Conservation (phyloP, 2,797 vertebrate species). For the Crenichthys baileyi region DNA sequence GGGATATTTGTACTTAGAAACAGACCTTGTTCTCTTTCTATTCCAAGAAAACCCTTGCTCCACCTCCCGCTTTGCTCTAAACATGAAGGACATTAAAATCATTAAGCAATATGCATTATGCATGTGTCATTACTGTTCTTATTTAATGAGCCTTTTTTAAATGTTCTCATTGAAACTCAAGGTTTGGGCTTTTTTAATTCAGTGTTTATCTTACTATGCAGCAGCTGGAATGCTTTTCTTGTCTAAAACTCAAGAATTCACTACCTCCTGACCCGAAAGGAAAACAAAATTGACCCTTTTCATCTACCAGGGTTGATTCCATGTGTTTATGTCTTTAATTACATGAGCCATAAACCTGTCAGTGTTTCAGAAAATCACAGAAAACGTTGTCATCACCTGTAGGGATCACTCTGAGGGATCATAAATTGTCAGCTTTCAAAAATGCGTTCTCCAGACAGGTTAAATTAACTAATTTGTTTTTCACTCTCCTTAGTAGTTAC, state of each 20-base stretch:
- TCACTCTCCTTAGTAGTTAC: background rate
- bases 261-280: constrained; percentile 12
- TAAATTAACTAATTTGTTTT: background rate
- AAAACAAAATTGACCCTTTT: constrained; percentile 29
- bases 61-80: constrained; percentile 11
- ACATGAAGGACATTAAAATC: constrained; percentile 20
- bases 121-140: background rate
- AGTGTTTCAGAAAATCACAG: constrained; percentile 58
- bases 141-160: background rate
- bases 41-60: constrained; percentile 14
- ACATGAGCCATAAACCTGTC: constrained; percentile 63
- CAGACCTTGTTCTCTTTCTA: constrained; percentile 13
- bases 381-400: constrained; percentile 61
- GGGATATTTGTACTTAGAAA: constrained; percentile 37
- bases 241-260: constrained; percentile 16
- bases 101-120: background rate
- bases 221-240: constrained; percentile 7
- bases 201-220: background rate
- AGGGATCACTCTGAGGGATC: constrained; percentile 38
- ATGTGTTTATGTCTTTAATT: constrained; percentile 61
- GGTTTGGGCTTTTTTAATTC: background rate
- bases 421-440: constrained; percentile 38
- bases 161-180: background rate
- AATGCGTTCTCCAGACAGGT: background rate
- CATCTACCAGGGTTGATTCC: constrained; percentile 34